Conservation (phyloP, 2,113 vertebrate species). For the Murina feae region DNA sequence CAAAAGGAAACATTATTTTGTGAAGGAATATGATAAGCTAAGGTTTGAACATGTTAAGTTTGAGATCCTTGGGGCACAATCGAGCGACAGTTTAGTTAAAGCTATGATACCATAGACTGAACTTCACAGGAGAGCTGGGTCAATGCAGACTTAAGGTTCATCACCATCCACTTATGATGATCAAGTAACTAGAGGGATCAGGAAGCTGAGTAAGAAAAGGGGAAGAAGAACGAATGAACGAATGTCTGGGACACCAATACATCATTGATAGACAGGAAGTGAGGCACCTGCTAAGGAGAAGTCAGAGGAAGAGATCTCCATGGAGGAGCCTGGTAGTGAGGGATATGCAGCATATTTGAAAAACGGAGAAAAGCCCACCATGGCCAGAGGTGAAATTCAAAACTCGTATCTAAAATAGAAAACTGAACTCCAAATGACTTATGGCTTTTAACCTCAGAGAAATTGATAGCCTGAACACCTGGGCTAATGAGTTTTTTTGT, state of each 20-base stretch:
- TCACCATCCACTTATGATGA: background rate
- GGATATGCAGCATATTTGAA: background rate
- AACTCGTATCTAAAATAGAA: background rate
- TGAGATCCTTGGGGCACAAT: background rate
- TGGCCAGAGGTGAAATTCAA: background rate
- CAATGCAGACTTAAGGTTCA: background rate
- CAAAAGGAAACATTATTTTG: background rate
- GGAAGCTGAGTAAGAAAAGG: background rate
- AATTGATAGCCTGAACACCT: background rate
- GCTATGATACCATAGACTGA: background rate
- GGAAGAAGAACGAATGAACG: background rate
- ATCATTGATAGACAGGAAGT: background rate
- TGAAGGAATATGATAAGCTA: background rate
- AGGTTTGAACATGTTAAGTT: background rate
- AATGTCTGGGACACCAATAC: background rate
- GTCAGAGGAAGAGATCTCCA: background rate
- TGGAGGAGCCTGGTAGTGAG: background rate
- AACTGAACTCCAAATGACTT: constrained; percentile 7
- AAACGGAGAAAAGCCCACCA: background rate
- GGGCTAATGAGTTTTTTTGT: constrained; percentile 32
- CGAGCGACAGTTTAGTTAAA: background rate
- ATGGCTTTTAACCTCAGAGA: background rate
- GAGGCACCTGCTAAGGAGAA: background rate
- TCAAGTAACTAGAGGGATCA: background rate
- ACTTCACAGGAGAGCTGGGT: background rate